Base-by-base conservation (phyloP, 1,140 invertebrate species). In the Euwallacea similis region DNA sequence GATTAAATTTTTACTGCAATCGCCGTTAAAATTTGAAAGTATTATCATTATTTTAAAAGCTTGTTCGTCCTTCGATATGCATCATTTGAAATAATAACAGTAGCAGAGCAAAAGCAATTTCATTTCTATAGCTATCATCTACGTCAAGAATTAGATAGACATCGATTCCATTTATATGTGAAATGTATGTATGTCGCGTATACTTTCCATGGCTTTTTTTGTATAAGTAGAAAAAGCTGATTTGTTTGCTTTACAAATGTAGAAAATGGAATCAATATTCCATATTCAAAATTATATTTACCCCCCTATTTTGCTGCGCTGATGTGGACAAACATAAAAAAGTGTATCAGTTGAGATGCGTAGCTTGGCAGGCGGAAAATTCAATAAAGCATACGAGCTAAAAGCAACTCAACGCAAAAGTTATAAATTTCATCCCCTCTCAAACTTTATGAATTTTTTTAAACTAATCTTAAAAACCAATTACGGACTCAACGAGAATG, bases 271-370 rank as follows among this genome's bases (percentile, higher is more conserved):
- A 56, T 56, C 54, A 56, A 56, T 56, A 56, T 13, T 56, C 54
- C 54, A 56, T 56, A 56, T 56, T 56, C n/a, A 56, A 16, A 56
- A 56, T 56, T 56, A 56, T 56, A 56, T 56, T 56, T 56, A 16
- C 15, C 54, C 54, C 16, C 16, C 11, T n/a, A 56, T 56, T 56
- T 56, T 56, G 54, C n/a, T 56, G 16, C 16, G 54, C n/a, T 56
- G 16, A 21, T 56, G 16, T 56, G 54, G 16, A 56, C 54, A 56
- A 56, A 56, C 15, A 56, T 56, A 56, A 56, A 50, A 56, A 50
- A 50, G 46, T 50, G 9, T 50, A 50, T 50, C 46, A 50, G 13
- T 50, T 10, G 46, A 50, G 13, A 50, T 13, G 46, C 46, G 46
- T 50, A 50, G 6, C 46, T 50, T 50, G 46, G 46, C 46, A 50